Base-by-base conservation (phyloP, 2,888 invertebrate species). In the Drosophila prolongata region DNA sequence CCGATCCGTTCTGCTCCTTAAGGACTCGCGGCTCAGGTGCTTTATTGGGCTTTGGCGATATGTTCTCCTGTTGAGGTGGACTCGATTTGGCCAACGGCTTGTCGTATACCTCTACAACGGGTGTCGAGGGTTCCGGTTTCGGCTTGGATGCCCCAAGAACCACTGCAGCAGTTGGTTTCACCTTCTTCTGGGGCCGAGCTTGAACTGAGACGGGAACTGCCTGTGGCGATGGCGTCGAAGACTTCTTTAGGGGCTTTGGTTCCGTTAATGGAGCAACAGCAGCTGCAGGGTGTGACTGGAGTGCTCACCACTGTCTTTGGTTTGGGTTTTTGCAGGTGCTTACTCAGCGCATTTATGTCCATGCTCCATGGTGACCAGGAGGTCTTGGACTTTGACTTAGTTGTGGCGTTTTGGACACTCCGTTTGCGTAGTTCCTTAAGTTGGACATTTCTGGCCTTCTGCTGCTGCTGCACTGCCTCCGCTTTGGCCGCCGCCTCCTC, bases 291-390 rank as follows among this genome's bases (percentile, higher is more conserved):
- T 8, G 53, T 34, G 8, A 53, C 24, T 6, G 73, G 50, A 1
- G 53, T 35, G 14, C 27, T 53, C 2, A 40, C 54, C 1, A 35
- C 19, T 0, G 66, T 49, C 74, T 83, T 78, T 24, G 75, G 58
- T 11, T 70, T 55, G 8, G 54, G 10, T 50, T 68, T 72, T 27
- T 71, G 67, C 16, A 68, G 67, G 60, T 72, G 73, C 54, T 62
- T 79, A 68, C 60, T 77, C 50, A 67, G 61, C 46, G 73, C 35
- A 46, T 55, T 66, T 37, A 76, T 55, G 27, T 77, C 79, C 86
- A 87, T 72, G 74, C 79, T 78, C 90, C 90, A 83, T 5, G 80
- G 8, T 1, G 79, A 49, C 85, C 85, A 88, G 3, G 87, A 73
- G 0, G 87, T 68, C 38, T 75, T 78, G 6, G 72, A 57, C 52